Conservation (phyloP, 2,888 invertebrate genomes). For the Acanthosoma haemorrhoidale region DNA sequence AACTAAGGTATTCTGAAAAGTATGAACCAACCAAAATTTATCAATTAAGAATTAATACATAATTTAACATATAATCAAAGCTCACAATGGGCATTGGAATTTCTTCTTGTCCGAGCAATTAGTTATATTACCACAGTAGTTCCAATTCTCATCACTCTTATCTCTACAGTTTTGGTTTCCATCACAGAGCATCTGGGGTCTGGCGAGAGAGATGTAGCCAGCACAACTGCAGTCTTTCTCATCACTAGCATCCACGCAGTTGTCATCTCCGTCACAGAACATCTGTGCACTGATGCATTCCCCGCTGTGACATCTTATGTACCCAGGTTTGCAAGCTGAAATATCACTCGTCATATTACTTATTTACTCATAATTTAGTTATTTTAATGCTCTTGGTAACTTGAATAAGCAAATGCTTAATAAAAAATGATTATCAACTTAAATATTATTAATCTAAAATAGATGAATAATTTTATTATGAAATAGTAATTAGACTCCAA, state of each 20-base stretch:
- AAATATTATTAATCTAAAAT: too few relatives aligned
- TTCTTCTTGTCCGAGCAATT: not conserved
- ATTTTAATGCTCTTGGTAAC: too few relatives aligned
- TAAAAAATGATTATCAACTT: too few relatives aligned
- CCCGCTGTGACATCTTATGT: slow-evolving; percentile 7
- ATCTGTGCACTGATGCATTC: slow-evolving; percentile 61
- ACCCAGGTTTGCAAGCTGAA: slow-evolving; percentile 4
- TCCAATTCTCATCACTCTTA: slow-evolving; percentile 66
- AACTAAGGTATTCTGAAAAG: not conserved
- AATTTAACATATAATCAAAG: not conserved
- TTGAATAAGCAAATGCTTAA: too few relatives aligned
- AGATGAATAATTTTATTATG: too few relatives aligned
- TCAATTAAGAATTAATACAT: not conserved
- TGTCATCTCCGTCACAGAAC: slow-evolving; percentile 61
- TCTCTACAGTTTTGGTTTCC: slow-evolving; percentile 70
- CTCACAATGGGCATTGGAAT: slow-evolving; percentile 17
- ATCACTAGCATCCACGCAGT: slow-evolving; percentile 68
- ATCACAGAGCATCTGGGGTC: slow-evolving; percentile 67
- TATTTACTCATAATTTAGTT: not conserved
- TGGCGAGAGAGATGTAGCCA: slow-evolving; percentile 60
- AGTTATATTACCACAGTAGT: slow-evolving; percentile 48
- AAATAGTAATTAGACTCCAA: too few relatives aligned
- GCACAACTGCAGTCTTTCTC: slow-evolving; percentile 62
- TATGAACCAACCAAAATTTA: not conserved
- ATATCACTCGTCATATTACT: not conserved